Evolutionary conservation across 2,888 invertebrate genomes (phyloP), one percentile per base, ranked within the genome.

Genomic region (Ectemnius cavifrons): DNA sequence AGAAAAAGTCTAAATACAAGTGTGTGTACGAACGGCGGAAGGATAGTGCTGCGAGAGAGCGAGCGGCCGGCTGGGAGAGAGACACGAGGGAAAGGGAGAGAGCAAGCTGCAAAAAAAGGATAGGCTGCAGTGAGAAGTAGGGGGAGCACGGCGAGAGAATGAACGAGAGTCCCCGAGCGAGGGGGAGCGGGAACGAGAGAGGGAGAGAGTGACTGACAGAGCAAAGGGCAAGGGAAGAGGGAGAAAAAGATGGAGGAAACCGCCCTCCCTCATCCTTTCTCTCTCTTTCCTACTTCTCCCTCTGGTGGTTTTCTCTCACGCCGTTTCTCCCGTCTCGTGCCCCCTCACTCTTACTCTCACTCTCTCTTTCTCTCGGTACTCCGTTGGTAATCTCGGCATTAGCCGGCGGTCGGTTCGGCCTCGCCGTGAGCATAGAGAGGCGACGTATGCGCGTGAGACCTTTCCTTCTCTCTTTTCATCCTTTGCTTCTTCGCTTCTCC

Each of bases 241-340:
- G 62, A 65, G 58, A 67, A 75, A 80, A 76, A 80, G 80, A 80
- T 73, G 77, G 79, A 81, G 80, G 80, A 80, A 80, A 80, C 78
- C 72, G 76, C 68, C 67, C 77, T 75, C 71, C 68, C 64, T 61
- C 60, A 70, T 67, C 68, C 62, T 56, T 57, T 23, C 27, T 75
- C 60, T 14, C 60, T 56, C 71, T 28, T 49, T 45, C 14, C 16
- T 49, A 0, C 37, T 37, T 37, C 37, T 37, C 37, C 37, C 37
- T 37, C 37, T 11, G 37, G 37, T 37, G 37, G 37, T 37, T 37
- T 37, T 11, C 37, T 8, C 37, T 37, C 37, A 37, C 37, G 11
- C 37, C 37, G 37, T 11, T 37, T 37, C 11, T 6, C 37, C 37
- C 37, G 37, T 37, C 37, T 37, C 8, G 3, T 37, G 8, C 37